Conservation (phyloP, 2,797 vertebrate genomes). For the Lycodopsis pacificus region DNA sequence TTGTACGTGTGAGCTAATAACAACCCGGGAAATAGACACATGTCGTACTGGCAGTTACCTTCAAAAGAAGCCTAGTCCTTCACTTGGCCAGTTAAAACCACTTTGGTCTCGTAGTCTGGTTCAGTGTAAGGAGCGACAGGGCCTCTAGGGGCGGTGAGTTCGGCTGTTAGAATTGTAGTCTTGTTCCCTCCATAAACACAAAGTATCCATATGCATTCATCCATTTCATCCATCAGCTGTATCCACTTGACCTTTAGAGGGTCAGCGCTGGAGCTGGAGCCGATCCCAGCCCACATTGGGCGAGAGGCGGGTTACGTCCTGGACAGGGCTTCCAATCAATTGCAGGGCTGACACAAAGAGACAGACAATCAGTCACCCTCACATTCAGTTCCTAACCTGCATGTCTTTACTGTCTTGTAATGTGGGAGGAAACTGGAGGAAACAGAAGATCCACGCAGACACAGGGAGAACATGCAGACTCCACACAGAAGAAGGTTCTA, state of each 20-base stretch:
- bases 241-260: not conserved
- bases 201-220: conserved; percentile 27
- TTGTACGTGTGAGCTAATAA: not conserved
- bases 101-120: not conserved
- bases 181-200: conserved; percentile 22
- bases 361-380: not conserved
- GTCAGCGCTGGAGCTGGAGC: not conserved
- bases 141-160: not conserved
- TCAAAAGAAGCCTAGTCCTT: not conserved
- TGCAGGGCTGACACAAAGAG: not conserved
- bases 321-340: not conserved
- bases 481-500: not conserved
- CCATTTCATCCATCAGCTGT: not conserved
- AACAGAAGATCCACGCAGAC: not conserved
- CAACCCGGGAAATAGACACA: not conserved
- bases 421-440: not conserved
- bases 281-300: not conserved
- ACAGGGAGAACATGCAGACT: not conserved
- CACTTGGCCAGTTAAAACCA: not conserved
- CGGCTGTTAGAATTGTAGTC: conserved; percentile 9
- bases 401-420: conserved; percentile 3
- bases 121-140: not conserved
- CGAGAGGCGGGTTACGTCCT: not conserved
- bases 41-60: not conserved
- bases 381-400: not conserved